Conservation (phyloP, 2,113 vertebrate species). For the Phyllopteryx taeniolatus region DNA sequence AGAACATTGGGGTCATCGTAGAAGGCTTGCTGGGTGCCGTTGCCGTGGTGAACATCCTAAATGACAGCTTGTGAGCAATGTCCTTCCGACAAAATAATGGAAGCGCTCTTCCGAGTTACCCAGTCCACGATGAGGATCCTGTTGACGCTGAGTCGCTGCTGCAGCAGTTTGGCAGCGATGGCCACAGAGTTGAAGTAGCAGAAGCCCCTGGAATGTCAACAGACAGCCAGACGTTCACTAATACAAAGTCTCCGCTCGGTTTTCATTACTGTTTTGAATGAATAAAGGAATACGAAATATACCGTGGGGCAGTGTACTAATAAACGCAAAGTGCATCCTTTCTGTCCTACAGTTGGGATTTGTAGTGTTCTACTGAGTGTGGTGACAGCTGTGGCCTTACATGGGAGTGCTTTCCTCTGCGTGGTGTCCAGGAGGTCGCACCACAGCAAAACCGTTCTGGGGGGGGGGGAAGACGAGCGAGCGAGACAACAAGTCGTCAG, state of each 20-base stretch:
- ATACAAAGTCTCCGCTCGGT: not conserved
- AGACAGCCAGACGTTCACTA: constrained; percentile 5
- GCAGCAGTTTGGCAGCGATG: constrained; percentile 83
- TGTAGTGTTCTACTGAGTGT: constrained; percentile 6
- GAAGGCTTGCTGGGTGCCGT: constrained; percentile 87
- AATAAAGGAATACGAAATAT: constrained; percentile 18
- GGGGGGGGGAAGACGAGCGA: constrained; percentile 31
- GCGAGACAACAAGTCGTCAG: not conserved
- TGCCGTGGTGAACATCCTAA: constrained; percentile 79
- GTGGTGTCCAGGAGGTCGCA: constrained; percentile 94
- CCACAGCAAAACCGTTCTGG: constrained; percentile 95
- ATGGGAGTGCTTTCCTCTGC: constrained; percentile 98
- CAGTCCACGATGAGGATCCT: constrained; percentile 96
- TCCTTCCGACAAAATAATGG: not conserved
- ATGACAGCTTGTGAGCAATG: not conserved
- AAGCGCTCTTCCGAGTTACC: constrained; percentile 71
- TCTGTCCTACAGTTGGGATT: constrained; percentile 23
- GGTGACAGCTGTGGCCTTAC: constrained; percentile 71
- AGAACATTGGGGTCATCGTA: constrained; percentile 89
- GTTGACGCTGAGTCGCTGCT: constrained; percentile 81
- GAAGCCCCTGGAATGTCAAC: constrained; percentile 81
- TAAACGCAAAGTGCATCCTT: constrained; percentile 25
- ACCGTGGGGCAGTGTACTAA: constrained; percentile 28
- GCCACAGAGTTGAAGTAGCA: constrained; percentile 98
- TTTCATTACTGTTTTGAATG: not conserved